Evolutionary conservation across 1,140 invertebrate genomes (phyloP), one percentile per base, ranked within the genome.

Genomic region (Arctopsyche grandis): DNA sequence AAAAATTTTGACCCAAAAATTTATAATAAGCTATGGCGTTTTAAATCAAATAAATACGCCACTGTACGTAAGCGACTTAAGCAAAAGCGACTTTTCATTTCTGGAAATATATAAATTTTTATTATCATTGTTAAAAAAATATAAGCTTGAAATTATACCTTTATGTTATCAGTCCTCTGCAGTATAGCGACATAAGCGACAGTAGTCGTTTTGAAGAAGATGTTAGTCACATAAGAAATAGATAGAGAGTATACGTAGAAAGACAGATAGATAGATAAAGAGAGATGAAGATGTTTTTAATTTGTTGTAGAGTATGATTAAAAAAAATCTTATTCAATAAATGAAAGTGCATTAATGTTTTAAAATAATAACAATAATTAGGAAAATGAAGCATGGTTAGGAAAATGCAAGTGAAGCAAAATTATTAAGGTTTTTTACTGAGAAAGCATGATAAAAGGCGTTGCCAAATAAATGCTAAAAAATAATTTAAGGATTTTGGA

Each of bases 151-250:
- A 78, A 82, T 46, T 80, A 80, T 80, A 82, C 81, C 79, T 82
- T 80, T 74, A 21, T 66, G 77, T 80, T 79, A 82, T 82, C 76
- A 80, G 79, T 82, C 79, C 81, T 79, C 81, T 77, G 81, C 77
- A 77, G 79, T 79, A 78, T 80, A 82, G 81, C 81, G 81, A 82
- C 75, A 82, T 63, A 80, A 80, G 79, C 79, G 79, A 80, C 73
- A 80, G 77, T 38, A 77, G 81, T 82, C 79, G 77, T 78, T n/a
- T 76, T 76, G 81, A 78, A 82, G 81, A 80, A 77, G 58, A 22
- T 60, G 71, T 82, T 82, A 82, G 81, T 82, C 63, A 82, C 81
- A 56, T 38, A 38, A 74, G 71, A 76, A 48, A 75, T 48, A 76
- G 58, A 76, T 26, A 80, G 16, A 70, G 38, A 71, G 21, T 75